Base-by-base conservation (phyloP, 2,888 invertebrate species). In the Xanthia icteritia region DNA sequence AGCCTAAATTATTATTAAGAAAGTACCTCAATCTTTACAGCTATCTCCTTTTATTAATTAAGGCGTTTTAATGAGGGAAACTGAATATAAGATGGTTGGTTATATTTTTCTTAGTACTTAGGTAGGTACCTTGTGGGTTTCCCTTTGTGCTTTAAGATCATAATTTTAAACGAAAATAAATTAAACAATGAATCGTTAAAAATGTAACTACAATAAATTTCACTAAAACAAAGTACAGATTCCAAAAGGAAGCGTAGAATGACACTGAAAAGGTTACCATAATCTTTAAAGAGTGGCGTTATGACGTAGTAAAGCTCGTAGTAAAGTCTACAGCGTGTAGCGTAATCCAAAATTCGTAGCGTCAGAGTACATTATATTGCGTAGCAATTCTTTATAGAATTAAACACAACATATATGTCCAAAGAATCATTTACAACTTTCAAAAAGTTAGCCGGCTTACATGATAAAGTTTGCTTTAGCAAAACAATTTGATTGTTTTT, bases 31-130 rank as follows among this genome's bases (percentile, higher is more conserved):
- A 60, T 61, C 65, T 36, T 66, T 20, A 36, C 4, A 11, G 3
- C 3, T n/a, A 23, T 79, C 54, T 60, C 27, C 36, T 36, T 54
- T 3, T 45, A 45, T 54, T 71, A 45, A 79, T 66, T 15, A 72
- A 72, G 20, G 48, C 31, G 0, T 69, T 82, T 80, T 82, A 80
- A 80, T 70, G 77, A 82, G 48, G 11, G 70, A n/a, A 82, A 81
- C 70, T 61, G 11, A 56, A 81, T 82, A 76, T 42, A 51, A 15
- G 36, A 54, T n/a, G 15, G 51, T 51, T n/a, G 42, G 4, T 64
- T 36, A 11, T 27, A 51, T 61, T 61, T 27, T 60, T 56, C 23
- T 66, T 76, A 27, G 17, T 56, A 1, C 13, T n/a, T n/a, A n/a
- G 23, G n/a, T 56, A n/a, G n/a, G n/a, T n/a, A n/a, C 54, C 9